These are phyloP conservation scores for Danio albolineatus DNA, from an alignment of 2,797 vertebrate species.

Conservation along the genomic window DNA sequence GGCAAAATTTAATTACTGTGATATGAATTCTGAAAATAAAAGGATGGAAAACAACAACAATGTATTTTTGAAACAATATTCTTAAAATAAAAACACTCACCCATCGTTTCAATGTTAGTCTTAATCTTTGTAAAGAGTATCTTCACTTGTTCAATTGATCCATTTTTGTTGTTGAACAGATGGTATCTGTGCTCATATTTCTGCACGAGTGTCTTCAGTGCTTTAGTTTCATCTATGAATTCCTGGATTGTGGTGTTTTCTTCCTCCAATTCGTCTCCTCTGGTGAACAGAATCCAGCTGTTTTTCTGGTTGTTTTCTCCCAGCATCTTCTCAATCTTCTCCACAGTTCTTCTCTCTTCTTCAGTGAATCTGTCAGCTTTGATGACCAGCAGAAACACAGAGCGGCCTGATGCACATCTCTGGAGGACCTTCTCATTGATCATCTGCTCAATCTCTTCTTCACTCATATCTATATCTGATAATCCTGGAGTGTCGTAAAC, in stretches of 20 bases:
- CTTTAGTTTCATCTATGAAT: not conserved
- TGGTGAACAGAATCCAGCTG: conserved; percentile 41
- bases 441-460: not conserved
- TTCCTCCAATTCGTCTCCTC: conserved; percentile 26
- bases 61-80: no score
- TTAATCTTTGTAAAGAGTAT: not conserved
- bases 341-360: not conserved
- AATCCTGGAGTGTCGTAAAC: conserved; percentile 32
- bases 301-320: not conserved
- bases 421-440: not conserved
- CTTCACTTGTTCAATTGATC: not conserved
- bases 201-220: conserved; percentile 5
- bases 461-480: not conserved
- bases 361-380: conserved; percentile 19
- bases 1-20: no score
- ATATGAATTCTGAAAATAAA: no score
- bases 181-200: not conserved
- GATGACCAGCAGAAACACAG: conserved; percentile 24
- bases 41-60: no score
- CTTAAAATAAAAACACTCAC: not conserved
- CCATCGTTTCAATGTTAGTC: not conserved
- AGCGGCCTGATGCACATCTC: not conserved
- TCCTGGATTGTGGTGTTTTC: not conserved
- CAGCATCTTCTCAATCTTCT: conserved; percentile 4
- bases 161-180: conserved; percentile 22